Base-by-base conservation (phyloP, 2,797 vertebrate species). In the Myripristis murdjan region DNA sequence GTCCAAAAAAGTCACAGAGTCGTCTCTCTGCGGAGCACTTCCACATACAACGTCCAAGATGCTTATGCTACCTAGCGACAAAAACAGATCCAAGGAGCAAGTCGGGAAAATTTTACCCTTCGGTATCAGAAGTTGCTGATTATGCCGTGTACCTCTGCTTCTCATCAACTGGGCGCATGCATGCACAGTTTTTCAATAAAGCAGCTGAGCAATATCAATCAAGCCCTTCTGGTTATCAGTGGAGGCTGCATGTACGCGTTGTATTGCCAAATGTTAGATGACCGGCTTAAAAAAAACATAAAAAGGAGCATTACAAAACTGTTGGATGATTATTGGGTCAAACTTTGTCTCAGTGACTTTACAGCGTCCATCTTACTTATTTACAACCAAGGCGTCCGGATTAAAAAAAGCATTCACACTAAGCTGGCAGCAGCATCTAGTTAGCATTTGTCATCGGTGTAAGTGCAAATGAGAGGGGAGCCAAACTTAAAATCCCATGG, bases 171-270 rank as follows among this genome's bases (percentile, higher is more conserved):
- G 82, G 79, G 69, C 41, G 10, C 86, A 79, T 83, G 88, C 89
- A 89, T 77, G 81, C 87, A 81, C 75, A 80, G 87, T 82, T 85
- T 77, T 75, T 73, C 58, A 69, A 74, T 67, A 70, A 75, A 87
- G 70, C 82, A 83, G 71, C 65, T 58, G 78, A 78, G 82, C 85
- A 70, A 58, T 5, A 69, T 79, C 73, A 71, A 60, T 82, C 75
- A 74, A 86, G 82, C 82, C 82, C 79, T 77, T 52, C 39, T 43
- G 68, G 69, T 75, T 77, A 66, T 66, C 48, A 63, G 73, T 73
- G 76, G 71, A 44, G 76, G 73, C 59, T 59, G 74, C 57, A 61
- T 69, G 65, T 55, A 72, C 81, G 79, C 71, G 71, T 69, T 77
- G 73, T 73, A 87, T 85, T 86, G 79, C 84, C 80, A 79, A 69